Base-by-base conservation (phyloP, 2,888 invertebrate species). In the Drosophila paranaensis region DNA sequence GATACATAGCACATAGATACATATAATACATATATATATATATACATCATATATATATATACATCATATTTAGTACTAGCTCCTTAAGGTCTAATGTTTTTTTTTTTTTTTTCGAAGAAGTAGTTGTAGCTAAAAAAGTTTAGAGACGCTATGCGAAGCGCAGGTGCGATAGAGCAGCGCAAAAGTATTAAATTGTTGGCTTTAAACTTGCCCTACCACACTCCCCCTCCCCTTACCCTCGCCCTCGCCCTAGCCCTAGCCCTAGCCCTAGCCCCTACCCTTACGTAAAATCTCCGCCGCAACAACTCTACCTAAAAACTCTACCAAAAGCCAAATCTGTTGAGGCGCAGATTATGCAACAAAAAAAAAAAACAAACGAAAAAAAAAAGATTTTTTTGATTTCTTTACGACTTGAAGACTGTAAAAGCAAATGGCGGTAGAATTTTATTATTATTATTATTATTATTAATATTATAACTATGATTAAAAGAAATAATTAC, bases 331-430 rank as follows among this genome's bases (percentile, higher is more conserved):
- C 76, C 69, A 74, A 76, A 74, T 76, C 78, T 78, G 77, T 37
- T 53, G 48, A 68, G 50, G 55, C 68, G 74, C 74, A 74, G 74
- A 74, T 74, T 73, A 51, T 58, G 69, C 68, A 74, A 65, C 8
- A 14, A 20, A 20, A 20, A 16, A 16, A 11, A 20, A 20, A 42
- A 16, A 16, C 30, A 33, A 16, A 10, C 11, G 11, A 72, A 64
- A 68, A 53, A 46, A 9, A 46, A 46, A 48, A 48, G 65, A 78
- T 66, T 77, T 65, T 78, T 78, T 78, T 77, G 71, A 78, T 74
- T 77, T 78, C 70, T 78, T 78, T 71, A 77, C 88, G 86, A 87
- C 84, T 86, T 83, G 74, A 88, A 88, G 88, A 88, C 88, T 88
- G 88, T 90, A 89, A 50, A 50, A 88, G 81, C 79, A 78, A 83